Percentiles rank a stretch among this genome's conserved stretches.
phyloP scores from a whole-genome alignment of 2,888 invertebrate species.

The Leptinotarsa rubiginosa region DNA sequence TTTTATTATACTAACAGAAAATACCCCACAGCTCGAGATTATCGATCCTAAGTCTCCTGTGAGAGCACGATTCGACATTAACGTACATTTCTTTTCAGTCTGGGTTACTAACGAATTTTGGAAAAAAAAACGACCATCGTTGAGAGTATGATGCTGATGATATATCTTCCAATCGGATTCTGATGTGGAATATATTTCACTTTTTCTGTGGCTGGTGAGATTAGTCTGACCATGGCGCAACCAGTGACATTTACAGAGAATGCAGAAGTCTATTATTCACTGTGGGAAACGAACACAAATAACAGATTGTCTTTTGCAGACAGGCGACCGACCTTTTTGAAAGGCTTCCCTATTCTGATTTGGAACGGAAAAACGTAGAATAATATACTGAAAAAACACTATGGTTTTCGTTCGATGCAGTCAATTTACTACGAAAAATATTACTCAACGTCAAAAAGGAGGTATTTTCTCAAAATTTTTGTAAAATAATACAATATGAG shows the following conservation, averaged over 20 bases:
- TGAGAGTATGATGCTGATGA: slow-evolving; percentile 11
- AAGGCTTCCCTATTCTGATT: not conserved
- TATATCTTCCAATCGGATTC: slow-evolving; percentile 14
- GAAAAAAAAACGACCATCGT: slow-evolving; percentile 4
- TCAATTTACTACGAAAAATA: no score
- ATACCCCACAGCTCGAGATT: slow-evolving; percentile 36
- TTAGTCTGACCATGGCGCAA: not conserved
- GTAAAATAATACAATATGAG: no score
- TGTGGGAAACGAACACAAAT: no score
- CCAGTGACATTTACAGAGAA: not conserved
- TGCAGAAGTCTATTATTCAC: no score
- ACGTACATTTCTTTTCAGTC: slow-evolving; percentile 10
- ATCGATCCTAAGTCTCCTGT: slow-evolving; percentile 27
- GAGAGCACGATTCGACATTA: slow-evolving; percentile 4
- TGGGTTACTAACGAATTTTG: not conserved
- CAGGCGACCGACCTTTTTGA: no score
- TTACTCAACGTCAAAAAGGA: no score
- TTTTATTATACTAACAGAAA: slow-evolving; percentile 43
- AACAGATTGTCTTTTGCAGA: no score
- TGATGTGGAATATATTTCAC: slow-evolving; percentile 9
- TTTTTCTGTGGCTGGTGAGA: not conserved
- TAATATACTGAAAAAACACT: not conserved
- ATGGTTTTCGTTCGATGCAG: no score
- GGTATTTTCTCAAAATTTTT: no score
- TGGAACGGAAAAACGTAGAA: not conserved